phyloP scores from a whole-genome alignment of 2,888 invertebrate species.

The Scotopteryx bipunctaria region DNA sequence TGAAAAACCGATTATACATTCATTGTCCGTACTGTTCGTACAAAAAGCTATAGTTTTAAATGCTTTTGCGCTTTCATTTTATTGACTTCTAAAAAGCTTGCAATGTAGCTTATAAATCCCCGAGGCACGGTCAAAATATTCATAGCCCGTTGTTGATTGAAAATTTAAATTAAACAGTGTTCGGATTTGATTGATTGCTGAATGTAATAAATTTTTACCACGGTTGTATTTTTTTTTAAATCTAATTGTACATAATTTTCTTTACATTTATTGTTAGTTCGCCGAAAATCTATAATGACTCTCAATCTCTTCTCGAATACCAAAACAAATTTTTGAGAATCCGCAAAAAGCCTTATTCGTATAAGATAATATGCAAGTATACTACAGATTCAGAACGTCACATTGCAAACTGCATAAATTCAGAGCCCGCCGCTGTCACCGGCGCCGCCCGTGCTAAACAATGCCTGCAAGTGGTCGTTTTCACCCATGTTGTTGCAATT shows the following conservation, averaged over 20 bases:
- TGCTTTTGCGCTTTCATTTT: slow-evolving; percentile 65
- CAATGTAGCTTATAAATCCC: slow-evolving; percentile 56
- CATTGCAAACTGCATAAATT: slow-evolving; percentile 65
- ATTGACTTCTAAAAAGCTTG: slow-evolving; percentile 68
- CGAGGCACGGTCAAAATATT: slow-evolving; percentile 44
- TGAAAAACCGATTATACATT: slow-evolving; percentile 74
- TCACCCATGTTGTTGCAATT: slow-evolving; percentile 79
- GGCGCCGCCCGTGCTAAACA: slow-evolving; percentile 61
- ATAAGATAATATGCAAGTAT: slow-evolving; percentile 36
- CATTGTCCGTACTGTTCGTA: slow-evolving; percentile 63
- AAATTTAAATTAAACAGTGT: slow-evolving; percentile 28
- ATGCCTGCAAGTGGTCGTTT: slow-evolving; percentile 77
- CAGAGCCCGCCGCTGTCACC: slow-evolving; percentile 39
- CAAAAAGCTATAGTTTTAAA: slow-evolving; percentile 59
- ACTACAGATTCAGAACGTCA: slow-evolving; percentile 58
- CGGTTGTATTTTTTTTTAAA: not conserved
- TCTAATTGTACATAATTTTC: not conserved
- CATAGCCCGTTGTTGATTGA: slow-evolving; percentile 39
- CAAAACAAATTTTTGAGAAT: too few relatives aligned
- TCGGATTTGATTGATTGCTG: slow-evolving; percentile 24
- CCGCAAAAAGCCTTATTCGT: slow-evolving; percentile 35
- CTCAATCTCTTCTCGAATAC: too few relatives aligned
- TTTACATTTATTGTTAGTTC: too few relatives aligned
- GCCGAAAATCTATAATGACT: too few relatives aligned
- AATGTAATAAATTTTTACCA: slow-evolving; percentile 18